phyloP scores from a whole-genome alignment of 2,797 vertebrate genomes.

The Amniataba percoides region DNA sequence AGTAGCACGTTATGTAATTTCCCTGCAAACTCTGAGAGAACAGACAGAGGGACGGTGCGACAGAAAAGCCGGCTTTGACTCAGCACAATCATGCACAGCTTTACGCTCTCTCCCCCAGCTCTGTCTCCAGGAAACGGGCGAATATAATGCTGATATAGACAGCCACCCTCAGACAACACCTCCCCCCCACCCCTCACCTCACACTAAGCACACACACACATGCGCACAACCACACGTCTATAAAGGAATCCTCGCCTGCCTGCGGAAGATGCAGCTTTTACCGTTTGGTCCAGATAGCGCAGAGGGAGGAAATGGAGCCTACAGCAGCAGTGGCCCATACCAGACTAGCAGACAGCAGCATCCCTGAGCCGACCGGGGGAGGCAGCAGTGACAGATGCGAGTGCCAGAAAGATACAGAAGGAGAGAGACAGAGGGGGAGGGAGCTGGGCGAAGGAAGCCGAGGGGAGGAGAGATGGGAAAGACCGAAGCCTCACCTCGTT shows the following conservation, averaged over 20 bases:
- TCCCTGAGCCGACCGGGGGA: slow-evolving; percentile 76
- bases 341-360: slow-evolving; percentile 70
- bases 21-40: slow-evolving; percentile 29
- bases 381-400: slow-evolving; percentile 50
- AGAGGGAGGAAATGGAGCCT: slow-evolving; percentile 83
- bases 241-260: slow-evolving; percentile 38
- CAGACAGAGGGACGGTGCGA: slow-evolving; percentile 32
- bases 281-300: slow-evolving; percentile 89
- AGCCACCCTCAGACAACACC: slow-evolving; percentile 15
- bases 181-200: neutral
- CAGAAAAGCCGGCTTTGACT: slow-evolving; percentile 75
- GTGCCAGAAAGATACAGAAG: slow-evolving; percentile 48
- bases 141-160: slow-evolving; percentile 32
- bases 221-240: slow-evolving; percentile 46
- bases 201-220: slow-evolving; percentile 61
- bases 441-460: slow-evolving; percentile 6
- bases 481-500: slow-evolving; percentile 81
- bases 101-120: slow-evolving; percentile 30
- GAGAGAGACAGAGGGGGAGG: slow-evolving; percentile 40
- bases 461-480: slow-evolving; percentile 57
- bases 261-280: slow-evolving; percentile 78
- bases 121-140: slow-evolving; percentile 60
- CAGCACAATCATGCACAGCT: slow-evolving; percentile 75
- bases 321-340: slow-evolving; percentile 90
- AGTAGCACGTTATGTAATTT: slow-evolving; percentile 36